Base-by-base conservation (phyloP, 2,113 vertebrate genomes). In the Sardina pilchardus region DNA sequence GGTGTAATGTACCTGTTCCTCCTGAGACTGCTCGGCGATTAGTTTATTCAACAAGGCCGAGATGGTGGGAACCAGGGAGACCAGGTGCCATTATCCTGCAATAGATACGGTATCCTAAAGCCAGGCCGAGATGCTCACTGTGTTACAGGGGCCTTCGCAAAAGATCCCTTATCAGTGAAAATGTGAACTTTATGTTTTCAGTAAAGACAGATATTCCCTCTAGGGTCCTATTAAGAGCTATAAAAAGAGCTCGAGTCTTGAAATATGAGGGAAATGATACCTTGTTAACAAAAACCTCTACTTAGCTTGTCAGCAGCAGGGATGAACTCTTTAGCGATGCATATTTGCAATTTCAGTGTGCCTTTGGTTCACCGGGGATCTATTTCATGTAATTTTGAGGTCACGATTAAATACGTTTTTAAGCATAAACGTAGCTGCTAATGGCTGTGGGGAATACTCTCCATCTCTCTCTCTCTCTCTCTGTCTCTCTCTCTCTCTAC, bases 1-100 rank as follows among this genome's bases (percentile, higher is more conserved):
- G 89, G 89, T 89, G 88, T 91, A 90, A 91, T 87, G 85, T 90
- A 91, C 88, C 87, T 82, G 84, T 88, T 81, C 47, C 17, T 9
- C 67, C 26, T 34, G 12, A 75, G 30, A 36, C 67, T 14, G 4
- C 16, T 16, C 4, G 17, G 67, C 9, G 9, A 36, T 34, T 30
- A 34, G 17, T 30, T 75, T 75, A 36, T 75, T 75, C 67, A 75
- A 5, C 9, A 1, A 34, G 30, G 14, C 67, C 36, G 67, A 34
- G 30, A 17, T 1, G 30, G 67, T 75, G 67, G 12, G 36, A 36
- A 30, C 30, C 34, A 36, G 26, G 8, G 67, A 75, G 67, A 30
- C 67, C 12, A 30, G 10, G 9, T 36, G 67, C 67, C 67, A 75
- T 75, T 75, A 36, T 75, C 30, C 67, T 36, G 67, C 67, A 75